Evolutionary conservation across 2,113 vertebrate species (phyloP).

Genomic region (Pluvialis apricaria): DNA sequence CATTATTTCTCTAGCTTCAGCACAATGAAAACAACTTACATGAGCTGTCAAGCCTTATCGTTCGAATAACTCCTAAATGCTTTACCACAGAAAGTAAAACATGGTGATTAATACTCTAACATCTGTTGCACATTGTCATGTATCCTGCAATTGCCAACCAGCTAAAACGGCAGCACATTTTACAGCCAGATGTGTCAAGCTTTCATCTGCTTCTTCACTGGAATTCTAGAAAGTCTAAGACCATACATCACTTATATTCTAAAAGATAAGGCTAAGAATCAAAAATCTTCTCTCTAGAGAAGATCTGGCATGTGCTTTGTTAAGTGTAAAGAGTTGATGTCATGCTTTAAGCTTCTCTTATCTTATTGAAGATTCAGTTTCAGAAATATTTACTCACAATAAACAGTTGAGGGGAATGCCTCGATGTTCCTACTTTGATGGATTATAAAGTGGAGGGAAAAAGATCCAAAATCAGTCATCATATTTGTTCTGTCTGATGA

Average conservation of each 20-base stretch:
- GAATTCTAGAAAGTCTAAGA: neutral
- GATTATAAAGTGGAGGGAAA: neutral
- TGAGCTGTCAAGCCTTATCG: slow-evolving; percentile 21
- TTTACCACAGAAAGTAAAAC: slow-evolving; percentile 28
- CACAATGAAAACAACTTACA: neutral
- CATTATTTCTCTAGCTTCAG: neutral
- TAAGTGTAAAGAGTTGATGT: neutral
- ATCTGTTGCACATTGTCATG: slow-evolving; percentile 23
- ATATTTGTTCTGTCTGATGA: neutral
- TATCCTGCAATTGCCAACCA: neutral
- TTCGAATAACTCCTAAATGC: neutral
- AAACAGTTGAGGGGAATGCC: neutral
- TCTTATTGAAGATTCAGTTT: neutral
- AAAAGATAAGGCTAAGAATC: neutral
- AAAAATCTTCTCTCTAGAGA: neutral
- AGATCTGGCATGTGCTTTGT: neutral
- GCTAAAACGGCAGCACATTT: neutral
- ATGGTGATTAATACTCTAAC: slow-evolving; percentile 18
- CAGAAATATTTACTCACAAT: neutral
- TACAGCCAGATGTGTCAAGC: slow-evolving; percentile 15
- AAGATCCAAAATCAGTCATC: neutral
- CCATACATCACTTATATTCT: neutral
- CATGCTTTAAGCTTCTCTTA: neutral
- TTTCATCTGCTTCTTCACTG: neutral
- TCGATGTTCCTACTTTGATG: neutral